phyloP scores from a whole-genome alignment of 2,888 invertebrate genomes.

The Pteria penguin region DNA sequence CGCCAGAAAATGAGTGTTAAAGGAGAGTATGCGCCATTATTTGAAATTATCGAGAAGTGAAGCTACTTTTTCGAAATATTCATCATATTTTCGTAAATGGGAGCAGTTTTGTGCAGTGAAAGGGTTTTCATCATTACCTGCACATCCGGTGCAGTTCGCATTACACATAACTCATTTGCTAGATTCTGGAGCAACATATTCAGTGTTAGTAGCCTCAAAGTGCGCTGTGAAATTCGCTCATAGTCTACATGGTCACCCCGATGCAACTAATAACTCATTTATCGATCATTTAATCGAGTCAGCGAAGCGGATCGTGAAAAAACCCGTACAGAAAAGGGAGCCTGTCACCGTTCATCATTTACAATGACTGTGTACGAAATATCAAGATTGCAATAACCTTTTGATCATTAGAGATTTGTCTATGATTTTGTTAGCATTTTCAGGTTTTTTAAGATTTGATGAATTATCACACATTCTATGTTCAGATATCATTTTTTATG shows the following conservation, averaged over 20 bases:
- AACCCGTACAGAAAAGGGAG: background rate
- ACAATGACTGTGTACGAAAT: background rate
- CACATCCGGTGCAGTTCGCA: background rate
- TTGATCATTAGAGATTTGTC: background rate
- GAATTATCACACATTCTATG: conserved; percentile 5
- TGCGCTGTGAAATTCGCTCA: background rate
- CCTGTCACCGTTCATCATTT: background rate
- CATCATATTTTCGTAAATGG: background rate
- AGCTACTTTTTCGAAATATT: background rate
- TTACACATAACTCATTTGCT: background rate
- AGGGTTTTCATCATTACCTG: background rate
- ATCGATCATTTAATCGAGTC: background rate
- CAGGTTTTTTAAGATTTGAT: conserved; percentile 1
- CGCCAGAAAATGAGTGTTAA: background rate
- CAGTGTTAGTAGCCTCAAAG: background rate
- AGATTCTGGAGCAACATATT: background rate
- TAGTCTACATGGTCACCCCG: background rate
- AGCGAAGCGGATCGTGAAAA: background rate
- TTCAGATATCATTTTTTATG: background rate
- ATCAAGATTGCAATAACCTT: background rate
- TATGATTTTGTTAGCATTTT: background rate
- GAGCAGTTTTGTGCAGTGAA: background rate
- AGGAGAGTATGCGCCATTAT: background rate
- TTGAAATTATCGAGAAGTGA: background rate
- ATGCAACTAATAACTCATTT: background rate